Evolutionary conservation across 2,888 invertebrate species (phyloP).

Genomic region (Chymomyza caudatula): DNA sequence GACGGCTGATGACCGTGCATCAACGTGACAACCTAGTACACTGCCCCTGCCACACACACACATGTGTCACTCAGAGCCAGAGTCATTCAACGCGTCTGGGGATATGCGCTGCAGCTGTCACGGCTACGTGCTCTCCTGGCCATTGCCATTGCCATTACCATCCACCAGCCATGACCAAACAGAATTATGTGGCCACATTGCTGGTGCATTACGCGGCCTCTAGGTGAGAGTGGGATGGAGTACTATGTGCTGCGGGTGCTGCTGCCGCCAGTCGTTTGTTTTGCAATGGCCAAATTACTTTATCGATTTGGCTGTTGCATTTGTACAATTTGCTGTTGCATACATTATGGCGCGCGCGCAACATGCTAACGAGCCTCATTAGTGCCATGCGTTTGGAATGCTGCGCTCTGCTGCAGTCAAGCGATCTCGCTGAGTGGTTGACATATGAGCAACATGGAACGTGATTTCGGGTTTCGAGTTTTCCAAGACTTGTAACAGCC

Average conservation of each 20-base stretch:
- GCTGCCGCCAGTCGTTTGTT: constrained; percentile 43
- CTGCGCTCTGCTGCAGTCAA: constrained; percentile 19
- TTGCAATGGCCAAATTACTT: constrained; percentile 64
- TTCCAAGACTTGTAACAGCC: not conserved
- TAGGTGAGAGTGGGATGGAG: constrained; percentile 1
- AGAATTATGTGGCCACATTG: constrained; percentile 62
- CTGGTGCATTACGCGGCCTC: constrained; percentile 40
- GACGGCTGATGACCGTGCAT: constrained; percentile 13
- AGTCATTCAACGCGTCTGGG: constrained; percentile 4
- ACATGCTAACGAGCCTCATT: constrained; percentile 65
- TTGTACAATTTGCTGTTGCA: constrained; percentile 69
- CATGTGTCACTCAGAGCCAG: constrained; percentile 7
- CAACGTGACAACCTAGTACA: not conserved
- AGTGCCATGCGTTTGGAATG: constrained; percentile 67
- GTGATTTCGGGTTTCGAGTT: constrained; percentile 47
- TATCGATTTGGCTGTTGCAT: constrained; percentile 67
- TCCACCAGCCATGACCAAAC: constrained; percentile 42
- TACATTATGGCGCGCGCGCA: constrained; percentile 43
- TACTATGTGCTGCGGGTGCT: not conserved
- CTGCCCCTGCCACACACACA: not conserved
- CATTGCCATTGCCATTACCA: constrained; percentile 9
- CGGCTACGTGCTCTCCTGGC: constrained; percentile 48
- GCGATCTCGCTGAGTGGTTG: constrained; percentile 8
- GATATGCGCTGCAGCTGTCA: constrained; percentile 17
- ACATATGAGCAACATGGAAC: constrained; percentile 20